Percentiles rank a stretch among this genome's conserved stretches.
phyloP scores from a whole-genome alignment of 2,888 invertebrate genomes.

The Scaptomyza tumidula region DNA sequence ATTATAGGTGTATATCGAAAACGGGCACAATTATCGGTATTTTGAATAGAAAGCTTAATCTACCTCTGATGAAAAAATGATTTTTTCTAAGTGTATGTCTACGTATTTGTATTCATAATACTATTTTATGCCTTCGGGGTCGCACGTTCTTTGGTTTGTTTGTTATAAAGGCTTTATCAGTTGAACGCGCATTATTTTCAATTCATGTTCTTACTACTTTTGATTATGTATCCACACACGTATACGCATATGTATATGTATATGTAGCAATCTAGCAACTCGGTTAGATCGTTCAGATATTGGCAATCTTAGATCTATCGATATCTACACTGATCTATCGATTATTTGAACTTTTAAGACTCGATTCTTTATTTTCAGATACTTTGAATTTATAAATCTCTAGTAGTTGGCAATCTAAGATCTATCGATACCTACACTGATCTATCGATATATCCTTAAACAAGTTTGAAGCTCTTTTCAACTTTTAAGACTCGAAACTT shows the following conservation, averaged over 20 bases:
- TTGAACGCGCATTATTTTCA: constrained; percentile 37
- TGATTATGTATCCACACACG: constrained; percentile 23
- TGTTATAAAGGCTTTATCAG: constrained; percentile 41
- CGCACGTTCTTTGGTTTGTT: constrained; percentile 39
- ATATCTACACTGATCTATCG: not conserved
- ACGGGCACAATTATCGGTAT: too few species aligned
- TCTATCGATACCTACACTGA: not conserved
- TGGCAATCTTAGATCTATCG: not conserved
- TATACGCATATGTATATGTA: not conserved
- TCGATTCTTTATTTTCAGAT: too few species aligned
- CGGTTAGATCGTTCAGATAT: too few species aligned
- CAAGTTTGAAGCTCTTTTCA: not conserved
- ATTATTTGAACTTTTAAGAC: not conserved
- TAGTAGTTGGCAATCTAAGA: too few species aligned
- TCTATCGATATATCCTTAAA: not conserved
- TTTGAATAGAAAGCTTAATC: too few species aligned
- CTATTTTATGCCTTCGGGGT: constrained; percentile 5
- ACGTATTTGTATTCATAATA: not conserved
- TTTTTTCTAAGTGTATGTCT: not conserved
- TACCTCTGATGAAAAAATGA: too few species aligned
- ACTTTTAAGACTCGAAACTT: constrained; percentile 6
- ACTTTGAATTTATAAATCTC: too few species aligned
- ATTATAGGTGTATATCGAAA: too few species aligned
- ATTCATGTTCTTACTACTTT: constrained; percentile 25
- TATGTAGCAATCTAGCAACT: not conserved